Percentiles rank a stretch among this genome's conserved stretches.
Conservation (phyloP, 2,113 vertebrate genomes). For the Oenanthe oenanthe region DNA sequence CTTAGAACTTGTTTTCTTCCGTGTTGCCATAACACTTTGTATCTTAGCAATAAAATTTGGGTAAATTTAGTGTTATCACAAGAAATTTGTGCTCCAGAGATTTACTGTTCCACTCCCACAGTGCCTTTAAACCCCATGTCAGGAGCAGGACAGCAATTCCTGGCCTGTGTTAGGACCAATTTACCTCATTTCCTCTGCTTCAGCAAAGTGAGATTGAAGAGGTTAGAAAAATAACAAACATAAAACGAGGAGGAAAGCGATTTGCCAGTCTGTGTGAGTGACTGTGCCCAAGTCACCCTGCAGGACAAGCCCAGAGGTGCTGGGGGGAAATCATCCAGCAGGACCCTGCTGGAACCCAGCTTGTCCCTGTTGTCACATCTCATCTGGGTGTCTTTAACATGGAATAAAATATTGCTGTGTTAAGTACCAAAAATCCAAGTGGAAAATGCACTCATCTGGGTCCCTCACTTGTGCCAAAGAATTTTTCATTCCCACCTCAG, state of each 20-base stretch:
- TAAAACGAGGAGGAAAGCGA: neutral
- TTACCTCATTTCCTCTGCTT: conserved; percentile 65
- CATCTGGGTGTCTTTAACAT: conserved; percentile 11
- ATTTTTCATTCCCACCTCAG: conserved; percentile 45
- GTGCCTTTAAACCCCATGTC: conserved; percentile 26
- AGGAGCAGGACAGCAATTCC: conserved; percentile 35
- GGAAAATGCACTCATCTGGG: conserved; percentile 21
- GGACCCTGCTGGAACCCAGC: neutral
- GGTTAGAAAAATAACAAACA: conserved; percentile 65
- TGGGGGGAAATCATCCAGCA: neutral
- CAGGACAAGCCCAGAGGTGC: neutral
- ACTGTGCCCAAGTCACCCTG: neutral
- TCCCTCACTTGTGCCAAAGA: neutral
- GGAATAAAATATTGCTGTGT: neutral
- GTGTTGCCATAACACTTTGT: conserved; percentile 62
- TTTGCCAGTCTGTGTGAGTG: neutral
- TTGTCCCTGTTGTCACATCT: neutral
- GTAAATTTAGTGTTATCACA: conserved; percentile 49
- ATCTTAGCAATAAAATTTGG: conserved; percentile 59
- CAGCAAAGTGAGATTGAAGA: conserved; percentile 60
- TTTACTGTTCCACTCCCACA: conserved; percentile 43
- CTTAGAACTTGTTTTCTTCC: conserved; percentile 53
- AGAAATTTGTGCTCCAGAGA: conserved; percentile 33
- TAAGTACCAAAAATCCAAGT: neutral
- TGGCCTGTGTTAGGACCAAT: conserved; percentile 46